A percentile compares a stretch with the other conserved stretches of the same genome.
Evolutionary conservation across 2,113 vertebrate genomes (phyloP).

Genomic region (Vicugna pacos): DNA sequence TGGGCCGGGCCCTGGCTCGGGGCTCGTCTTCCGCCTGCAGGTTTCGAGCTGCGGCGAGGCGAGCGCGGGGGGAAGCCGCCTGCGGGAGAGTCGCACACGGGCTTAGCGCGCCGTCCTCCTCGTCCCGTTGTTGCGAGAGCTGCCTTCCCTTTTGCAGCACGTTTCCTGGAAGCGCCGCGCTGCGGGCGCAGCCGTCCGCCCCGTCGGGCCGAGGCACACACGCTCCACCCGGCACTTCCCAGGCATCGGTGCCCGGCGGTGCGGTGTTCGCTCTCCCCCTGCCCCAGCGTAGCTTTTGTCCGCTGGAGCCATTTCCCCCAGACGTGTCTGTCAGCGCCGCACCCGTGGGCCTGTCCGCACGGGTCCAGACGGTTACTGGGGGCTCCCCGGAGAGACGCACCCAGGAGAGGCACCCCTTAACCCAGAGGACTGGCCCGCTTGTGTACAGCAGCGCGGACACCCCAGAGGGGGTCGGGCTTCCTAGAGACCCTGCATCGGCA

Average conservation of each 20-base stretch:
- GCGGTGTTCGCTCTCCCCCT: too few relatives aligned
- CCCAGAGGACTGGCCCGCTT: fast-evolving
- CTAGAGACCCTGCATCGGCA: fast-evolving
- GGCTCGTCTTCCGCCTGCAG: neutral
- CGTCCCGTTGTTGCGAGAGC: neutral
- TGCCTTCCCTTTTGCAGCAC: neutral
- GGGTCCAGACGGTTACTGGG: too few relatives aligned
- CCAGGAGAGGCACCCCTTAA: neutral
- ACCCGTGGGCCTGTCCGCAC: fast-evolving
- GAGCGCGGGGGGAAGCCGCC: fast-evolving
- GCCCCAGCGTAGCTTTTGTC: neutral
- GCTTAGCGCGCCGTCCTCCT: too few relatives aligned
- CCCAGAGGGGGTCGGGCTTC: too few relatives aligned
- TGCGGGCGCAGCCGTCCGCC: fast-evolving
- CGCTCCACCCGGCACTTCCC: fast-evolving
- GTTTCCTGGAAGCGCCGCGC: fast-evolving
- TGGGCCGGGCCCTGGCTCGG: fast-evolving
- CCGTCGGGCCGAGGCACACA: fast-evolving
- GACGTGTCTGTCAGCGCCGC: too few relatives aligned
- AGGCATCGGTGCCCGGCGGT: fast-evolving
- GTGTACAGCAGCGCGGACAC: too few relatives aligned
- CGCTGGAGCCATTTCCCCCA: neutral
- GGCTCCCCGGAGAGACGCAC: neutral
- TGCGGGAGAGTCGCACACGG: fast-evolving
- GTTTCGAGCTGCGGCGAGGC: neutral